phyloP scores from a whole-genome alignment of 2,113 vertebrate genomes.

The Phalacrocorax pelagicus region DNA sequence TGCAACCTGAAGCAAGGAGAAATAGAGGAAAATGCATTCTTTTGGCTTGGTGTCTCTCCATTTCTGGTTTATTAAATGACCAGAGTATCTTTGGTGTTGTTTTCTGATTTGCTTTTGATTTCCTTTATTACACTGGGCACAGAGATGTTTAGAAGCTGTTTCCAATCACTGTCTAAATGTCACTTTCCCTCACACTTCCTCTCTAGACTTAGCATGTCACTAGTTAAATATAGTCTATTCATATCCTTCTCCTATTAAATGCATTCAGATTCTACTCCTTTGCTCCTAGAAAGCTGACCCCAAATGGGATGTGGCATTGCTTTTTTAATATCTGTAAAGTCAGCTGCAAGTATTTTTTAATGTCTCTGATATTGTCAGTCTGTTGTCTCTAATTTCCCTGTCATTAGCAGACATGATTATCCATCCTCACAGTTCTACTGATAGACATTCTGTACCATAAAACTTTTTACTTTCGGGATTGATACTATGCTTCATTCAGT shows the following conservation, averaged over 20 bases:
- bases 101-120: not conserved
- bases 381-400: constrained; percentile 27
- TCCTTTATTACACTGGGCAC: not conserved
- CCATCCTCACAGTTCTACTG: not conserved
- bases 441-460: not conserved
- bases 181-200: not conserved
- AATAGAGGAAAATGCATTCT: not conserved
- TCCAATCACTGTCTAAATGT: not conserved
- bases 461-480: not conserved
- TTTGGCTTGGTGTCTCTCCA: not conserved
- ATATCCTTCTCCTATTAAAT: not conserved
- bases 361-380: constrained; percentile 22
- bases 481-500: not conserved
- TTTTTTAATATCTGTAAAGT: constrained; percentile 29
- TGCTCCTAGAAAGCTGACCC: constrained; percentile 21
- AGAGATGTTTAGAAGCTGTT: not conserved
- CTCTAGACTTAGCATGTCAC: not conserved
- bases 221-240: not conserved
- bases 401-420: constrained; percentile 1
- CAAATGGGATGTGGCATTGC: not conserved
- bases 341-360: constrained; percentile 31
- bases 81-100: not conserved
- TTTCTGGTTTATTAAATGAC: not conserved
- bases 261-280: not conserved
- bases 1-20: not conserved